Evolutionary conservation across 1,140 invertebrate genomes (phyloP).

Genomic region (Leptinotarsa defecta): DNA sequence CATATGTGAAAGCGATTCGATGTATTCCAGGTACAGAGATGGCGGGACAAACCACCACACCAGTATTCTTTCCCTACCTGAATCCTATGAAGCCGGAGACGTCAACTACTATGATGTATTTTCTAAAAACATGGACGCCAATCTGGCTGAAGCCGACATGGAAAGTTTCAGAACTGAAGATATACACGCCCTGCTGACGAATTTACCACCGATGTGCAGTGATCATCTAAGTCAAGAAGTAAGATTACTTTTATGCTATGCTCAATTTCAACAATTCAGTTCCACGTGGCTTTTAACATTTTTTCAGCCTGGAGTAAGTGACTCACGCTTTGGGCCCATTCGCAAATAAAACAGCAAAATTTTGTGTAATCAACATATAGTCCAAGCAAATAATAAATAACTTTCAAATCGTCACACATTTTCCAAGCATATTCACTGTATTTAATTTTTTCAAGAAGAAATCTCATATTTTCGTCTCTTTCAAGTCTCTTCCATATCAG

Average conservation of each 20-base stretch:
- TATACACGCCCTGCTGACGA: constrained; percentile 82
- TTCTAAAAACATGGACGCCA: constrained; percentile 86
- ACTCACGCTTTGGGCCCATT: too few species aligned
- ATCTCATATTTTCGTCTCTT: too few species aligned
- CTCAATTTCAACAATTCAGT: too few species aligned
- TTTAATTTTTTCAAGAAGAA: too few species aligned
- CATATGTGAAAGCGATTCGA: constrained; percentile 6
- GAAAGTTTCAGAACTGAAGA: constrained; percentile 90
- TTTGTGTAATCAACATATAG: too few species aligned
- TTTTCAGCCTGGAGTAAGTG: too few species aligned
- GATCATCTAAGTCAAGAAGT: constrained; percentile 59
- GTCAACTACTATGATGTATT: constrained; percentile 83
- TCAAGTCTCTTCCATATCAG: too few species aligned
- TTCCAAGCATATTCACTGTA: too few species aligned
- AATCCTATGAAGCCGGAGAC: constrained; percentile 74
- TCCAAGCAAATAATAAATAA: too few species aligned
- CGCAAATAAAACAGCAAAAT: too few species aligned
- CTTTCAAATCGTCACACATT: too few species aligned
- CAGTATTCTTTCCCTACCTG: constrained; percentile 78
- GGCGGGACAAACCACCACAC: constrained; percentile 72
- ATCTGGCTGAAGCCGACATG: constrained; percentile 92
- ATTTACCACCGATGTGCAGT: constrained; percentile 71
- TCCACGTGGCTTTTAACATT: too few species aligned
- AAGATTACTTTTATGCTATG: constrained; percentile 23
- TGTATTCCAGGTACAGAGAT: constrained; percentile 68